These are phyloP conservation scores for Gouania willdenowi DNA, from an alignment of 2,797 vertebrate genomes.

Conservation along the genomic window DNA sequence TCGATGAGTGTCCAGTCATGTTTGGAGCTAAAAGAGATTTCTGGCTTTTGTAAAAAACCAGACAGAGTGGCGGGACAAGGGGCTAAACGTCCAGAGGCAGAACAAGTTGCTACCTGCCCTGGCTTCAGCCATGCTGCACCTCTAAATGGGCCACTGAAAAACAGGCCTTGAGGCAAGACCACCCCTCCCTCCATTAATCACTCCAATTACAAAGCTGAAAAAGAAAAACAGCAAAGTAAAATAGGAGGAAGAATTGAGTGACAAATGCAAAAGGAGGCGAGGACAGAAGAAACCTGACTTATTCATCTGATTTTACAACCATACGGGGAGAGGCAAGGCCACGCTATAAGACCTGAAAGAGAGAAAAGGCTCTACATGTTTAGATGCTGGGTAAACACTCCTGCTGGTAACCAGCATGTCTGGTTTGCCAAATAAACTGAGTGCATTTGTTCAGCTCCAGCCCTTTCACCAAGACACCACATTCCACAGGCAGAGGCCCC, in stretches of 20 bases:
- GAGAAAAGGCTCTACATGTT: constrained; percentile 39
- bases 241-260: constrained; percentile 2
- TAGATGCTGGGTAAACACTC: constrained; percentile 59
- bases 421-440: constrained; percentile 73
- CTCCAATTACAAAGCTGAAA: constrained; percentile 70
- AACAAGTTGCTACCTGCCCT: constrained; percentile 67
- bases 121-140: constrained; percentile 38
- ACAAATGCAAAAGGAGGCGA: background rate
- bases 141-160: constrained; percentile 60
- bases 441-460: constrained; percentile 69
- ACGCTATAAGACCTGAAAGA: constrained; percentile 20
- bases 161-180: constrained; percentile 65
- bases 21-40: constrained; percentile 43
- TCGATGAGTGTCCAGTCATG: constrained; percentile 43
- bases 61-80: constrained; percentile 55
- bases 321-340: background rate
- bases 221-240: constrained; percentile 26
- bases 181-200: constrained; percentile 72
- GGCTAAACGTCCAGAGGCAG: constrained; percentile 59
- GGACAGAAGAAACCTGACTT: constrained; percentile 3
- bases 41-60: constrained; percentile 43
- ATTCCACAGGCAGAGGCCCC: constrained; percentile 73
- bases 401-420: constrained; percentile 61
- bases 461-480: constrained; percentile 75
- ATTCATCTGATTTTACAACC: background rate